These are phyloP conservation scores for Andrena flavipes DNA, from an alignment of 2,888 invertebrate species.

Conservation along the genomic window DNA sequence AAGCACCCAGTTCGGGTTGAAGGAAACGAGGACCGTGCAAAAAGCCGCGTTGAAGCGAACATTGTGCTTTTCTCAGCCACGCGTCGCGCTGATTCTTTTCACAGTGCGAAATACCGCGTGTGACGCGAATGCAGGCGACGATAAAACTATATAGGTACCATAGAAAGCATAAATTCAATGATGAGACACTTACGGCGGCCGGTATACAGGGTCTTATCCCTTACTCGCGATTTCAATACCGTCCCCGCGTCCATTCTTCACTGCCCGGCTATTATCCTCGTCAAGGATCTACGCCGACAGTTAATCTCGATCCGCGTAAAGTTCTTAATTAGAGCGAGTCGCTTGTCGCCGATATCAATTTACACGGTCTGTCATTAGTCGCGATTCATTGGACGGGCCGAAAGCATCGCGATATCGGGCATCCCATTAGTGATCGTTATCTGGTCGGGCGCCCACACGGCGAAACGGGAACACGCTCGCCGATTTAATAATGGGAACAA, in stretches of 20 bases:
- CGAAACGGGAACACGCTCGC: constrained; percentile 45
- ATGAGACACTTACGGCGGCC: constrained; percentile 16
- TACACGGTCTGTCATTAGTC: constrained; percentile 66
- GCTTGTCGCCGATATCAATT: constrained; percentile 59
- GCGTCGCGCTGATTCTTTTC: background rate
- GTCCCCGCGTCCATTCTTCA: background rate
- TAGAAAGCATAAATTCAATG: constrained; percentile 22
- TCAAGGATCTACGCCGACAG: background rate
- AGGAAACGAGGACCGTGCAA: background rate
- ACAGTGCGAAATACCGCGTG: constrained; percentile 1
- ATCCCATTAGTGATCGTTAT: constrained; percentile 59
- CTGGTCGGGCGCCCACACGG: constrained; percentile 42
- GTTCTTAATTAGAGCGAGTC: constrained; percentile 61
- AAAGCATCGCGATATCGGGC: constrained; percentile 53
- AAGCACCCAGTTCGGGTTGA: background rate
- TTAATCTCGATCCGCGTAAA: constrained; percentile 11
- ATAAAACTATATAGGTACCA: constrained; percentile 11
- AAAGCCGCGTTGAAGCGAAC: background rate
- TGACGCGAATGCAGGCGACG: constrained; percentile 16
- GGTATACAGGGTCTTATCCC: background rate
- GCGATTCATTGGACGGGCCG: constrained; percentile 67
- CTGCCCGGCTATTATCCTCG: constrained; percentile 16
- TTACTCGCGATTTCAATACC: constrained; percentile 28
- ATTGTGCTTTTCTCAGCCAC: background rate
- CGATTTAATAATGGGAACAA: constrained; percentile 60